A percentile compares a stretch with the other conserved stretches of the same genome.
Evolutionary conservation across 2,888 invertebrate genomes (phyloP).

Genomic region (Andrena chrysosceles): DNA sequence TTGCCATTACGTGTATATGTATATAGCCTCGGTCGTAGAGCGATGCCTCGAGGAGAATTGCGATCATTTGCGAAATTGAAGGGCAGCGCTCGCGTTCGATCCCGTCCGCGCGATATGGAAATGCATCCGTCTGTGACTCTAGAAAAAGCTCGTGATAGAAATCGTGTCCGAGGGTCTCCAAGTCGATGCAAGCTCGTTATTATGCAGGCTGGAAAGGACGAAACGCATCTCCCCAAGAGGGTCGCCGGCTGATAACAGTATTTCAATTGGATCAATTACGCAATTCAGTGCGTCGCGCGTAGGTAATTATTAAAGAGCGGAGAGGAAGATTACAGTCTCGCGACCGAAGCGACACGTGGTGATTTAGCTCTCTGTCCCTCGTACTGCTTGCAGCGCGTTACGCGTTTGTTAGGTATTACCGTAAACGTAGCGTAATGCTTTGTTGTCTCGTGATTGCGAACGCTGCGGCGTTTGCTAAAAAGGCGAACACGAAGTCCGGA

Average conservation of each 20-base stretch:
- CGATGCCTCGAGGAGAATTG: constrained; percentile 23
- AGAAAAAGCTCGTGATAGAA: neutral
- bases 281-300: constrained; percentile 49
- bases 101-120: constrained; percentile 15
- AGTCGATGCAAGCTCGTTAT: neutral
- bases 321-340: constrained; percentile 42
- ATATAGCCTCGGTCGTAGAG: neutral
- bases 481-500: neutral
- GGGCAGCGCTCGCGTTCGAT: constrained; percentile 12
- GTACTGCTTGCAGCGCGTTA: constrained; percentile 30
- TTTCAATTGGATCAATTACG: constrained; percentile 52
- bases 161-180: neutral
- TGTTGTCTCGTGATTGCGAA: constrained; percentile 3
- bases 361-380: constrained; percentile 40
- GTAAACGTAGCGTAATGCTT: constrained; percentile 39
- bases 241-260: constrained; percentile 22
- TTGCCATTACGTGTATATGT: too few species aligned
- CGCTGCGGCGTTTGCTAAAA: neutral
- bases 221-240: neutral
- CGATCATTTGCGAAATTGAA: constrained; percentile 39
- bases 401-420: constrained; percentile 48
- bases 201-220: constrained; percentile 13
- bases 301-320: constrained; percentile 58
- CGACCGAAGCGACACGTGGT: constrained; percentile 23
- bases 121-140: constrained; percentile 1